These are phyloP conservation scores for Manis crassicaudata DNA, from an alignment of 2,797 vertebrate species.

Conservation along the genomic window DNA sequence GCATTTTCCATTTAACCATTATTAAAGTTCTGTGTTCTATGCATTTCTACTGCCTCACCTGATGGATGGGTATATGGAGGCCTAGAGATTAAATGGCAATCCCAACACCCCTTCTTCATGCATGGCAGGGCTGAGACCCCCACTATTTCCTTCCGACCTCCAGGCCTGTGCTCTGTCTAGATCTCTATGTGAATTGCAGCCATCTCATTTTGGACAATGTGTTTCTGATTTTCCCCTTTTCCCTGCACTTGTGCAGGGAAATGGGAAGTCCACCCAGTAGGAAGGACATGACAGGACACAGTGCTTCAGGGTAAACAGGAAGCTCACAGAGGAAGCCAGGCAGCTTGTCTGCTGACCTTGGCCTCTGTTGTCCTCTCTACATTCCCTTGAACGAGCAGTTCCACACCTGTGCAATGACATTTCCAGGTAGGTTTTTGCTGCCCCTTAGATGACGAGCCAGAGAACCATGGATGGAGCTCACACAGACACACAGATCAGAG, in stretches of 20 bases:
- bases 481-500: background rate
- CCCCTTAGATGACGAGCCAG: background rate
- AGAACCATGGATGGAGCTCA: background rate
- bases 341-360: slow-evolving; percentile 66
- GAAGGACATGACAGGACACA: slow-evolving; percentile 40
- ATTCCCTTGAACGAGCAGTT: slow-evolving; percentile 19
- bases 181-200: background rate
- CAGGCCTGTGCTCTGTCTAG: background rate
- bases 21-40: background rate
- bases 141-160: background rate
- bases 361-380: slow-evolving; percentile 39
- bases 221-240: slow-evolving; percentile 10
- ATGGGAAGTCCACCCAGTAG: slow-evolving; percentile 52
- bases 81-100: background rate
- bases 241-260: background rate
- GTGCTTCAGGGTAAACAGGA: slow-evolving; percentile 64
- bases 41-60: background rate
- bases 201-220: background rate
- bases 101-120: rapidly evolving
- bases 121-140: background rate
- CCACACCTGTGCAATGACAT: slow-evolving; percentile 48
- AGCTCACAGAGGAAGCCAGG: slow-evolving; percentile 9
- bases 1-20: background rate
- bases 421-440: slow-evolving; percentile 5
- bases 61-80: background rate